A percentile compares a stretch with the other conserved stretches of the same genome.
These are phyloP conservation scores for Aporrectodea caliginosa DNA, from an alignment of 1,140 invertebrate species.

Conservation along the genomic window DNA sequence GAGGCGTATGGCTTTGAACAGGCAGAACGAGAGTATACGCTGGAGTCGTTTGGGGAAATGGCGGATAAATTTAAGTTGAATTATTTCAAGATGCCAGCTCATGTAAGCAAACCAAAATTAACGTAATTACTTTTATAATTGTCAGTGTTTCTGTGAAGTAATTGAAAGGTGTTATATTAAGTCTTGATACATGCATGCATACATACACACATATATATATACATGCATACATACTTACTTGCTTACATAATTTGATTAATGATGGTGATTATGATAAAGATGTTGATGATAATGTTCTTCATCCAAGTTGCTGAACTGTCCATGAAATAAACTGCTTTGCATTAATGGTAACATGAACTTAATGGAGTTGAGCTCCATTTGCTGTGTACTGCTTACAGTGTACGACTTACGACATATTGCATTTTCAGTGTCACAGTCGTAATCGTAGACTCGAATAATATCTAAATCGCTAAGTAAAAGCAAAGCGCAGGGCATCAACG, in stretches of 20 bases:
- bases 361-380: too few species aligned
- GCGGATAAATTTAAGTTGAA: slow-evolving; percentile 97
- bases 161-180: background rate
- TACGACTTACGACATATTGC: too few species aligned
- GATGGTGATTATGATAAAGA: background rate
- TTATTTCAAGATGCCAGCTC: slow-evolving; percentile 95
- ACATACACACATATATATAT: too few species aligned
- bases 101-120: slow-evolving; percentile 63
- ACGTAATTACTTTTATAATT: background rate
- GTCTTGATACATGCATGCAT: background rate
- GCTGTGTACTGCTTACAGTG: too few species aligned
- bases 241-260: background rate
- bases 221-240: background rate
- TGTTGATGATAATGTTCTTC: too few species aligned
- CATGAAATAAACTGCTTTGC: too few species aligned
- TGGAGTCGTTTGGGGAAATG: slow-evolving; percentile 98
- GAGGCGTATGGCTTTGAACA: slow-evolving; percentile 98
- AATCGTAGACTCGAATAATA: too few species aligned
- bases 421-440: too few species aligned
- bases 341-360: too few species aligned
- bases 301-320: too few species aligned
- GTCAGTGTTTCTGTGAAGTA: background rate
- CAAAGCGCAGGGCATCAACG: too few species aligned
- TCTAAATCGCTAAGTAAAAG: too few species aligned
- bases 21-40: slow-evolving; percentile 84